Conservation (phyloP, 1,140 invertebrate species). For the Dinoponera quadriceps region DNA sequence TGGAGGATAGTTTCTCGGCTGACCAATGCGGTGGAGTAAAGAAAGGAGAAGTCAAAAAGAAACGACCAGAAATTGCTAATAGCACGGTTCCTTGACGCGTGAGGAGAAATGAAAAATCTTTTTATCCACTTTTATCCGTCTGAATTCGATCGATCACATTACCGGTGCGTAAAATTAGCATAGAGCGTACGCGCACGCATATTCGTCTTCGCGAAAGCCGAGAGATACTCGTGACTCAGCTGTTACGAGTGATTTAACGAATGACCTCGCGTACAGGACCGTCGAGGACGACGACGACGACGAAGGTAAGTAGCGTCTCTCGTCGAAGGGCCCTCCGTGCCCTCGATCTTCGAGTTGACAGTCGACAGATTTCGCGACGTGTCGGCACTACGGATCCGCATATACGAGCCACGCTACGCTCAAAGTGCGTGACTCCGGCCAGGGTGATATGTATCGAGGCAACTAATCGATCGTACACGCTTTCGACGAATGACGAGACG, state of each 20-base stretch:
- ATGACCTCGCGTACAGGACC: constrained; percentile 14
- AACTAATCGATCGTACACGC: constrained; percentile 20
- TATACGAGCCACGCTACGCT: neutral
- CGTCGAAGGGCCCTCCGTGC: neutral
- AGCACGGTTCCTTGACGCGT: constrained; percentile 23
- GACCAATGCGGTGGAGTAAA: neutral
- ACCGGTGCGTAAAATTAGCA: neutral
- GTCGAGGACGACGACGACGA: constrained; percentile 27
- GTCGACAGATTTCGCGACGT: constrained; percentile 26
- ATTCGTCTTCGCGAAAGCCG: constrained; percentile 14
- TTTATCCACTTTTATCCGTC: constrained; percentile 19
- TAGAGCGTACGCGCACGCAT: neutral
- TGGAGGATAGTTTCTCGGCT: neutral
- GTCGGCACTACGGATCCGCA: constrained; percentile 21
- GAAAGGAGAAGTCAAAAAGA: constrained; percentile 3
- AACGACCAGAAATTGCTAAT: neutral
- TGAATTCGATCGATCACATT: constrained; percentile 15
- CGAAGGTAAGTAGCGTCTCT: constrained; percentile 36
- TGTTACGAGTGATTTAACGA: constrained; percentile 14
- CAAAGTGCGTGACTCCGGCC: neutral
- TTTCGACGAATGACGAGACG: constrained; percentile 4
- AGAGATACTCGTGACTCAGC: neutral
- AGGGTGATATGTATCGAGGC: constrained; percentile 18
- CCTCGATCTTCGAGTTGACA: neutral
- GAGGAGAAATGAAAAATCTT: constrained; percentile 28